A percentile compares a stretch with the other conserved stretches of the same genome.
These are phyloP conservation scores for Diachasma alloeum DNA, from an alignment of 1,140 invertebrate species.

Conservation along the genomic window DNA sequence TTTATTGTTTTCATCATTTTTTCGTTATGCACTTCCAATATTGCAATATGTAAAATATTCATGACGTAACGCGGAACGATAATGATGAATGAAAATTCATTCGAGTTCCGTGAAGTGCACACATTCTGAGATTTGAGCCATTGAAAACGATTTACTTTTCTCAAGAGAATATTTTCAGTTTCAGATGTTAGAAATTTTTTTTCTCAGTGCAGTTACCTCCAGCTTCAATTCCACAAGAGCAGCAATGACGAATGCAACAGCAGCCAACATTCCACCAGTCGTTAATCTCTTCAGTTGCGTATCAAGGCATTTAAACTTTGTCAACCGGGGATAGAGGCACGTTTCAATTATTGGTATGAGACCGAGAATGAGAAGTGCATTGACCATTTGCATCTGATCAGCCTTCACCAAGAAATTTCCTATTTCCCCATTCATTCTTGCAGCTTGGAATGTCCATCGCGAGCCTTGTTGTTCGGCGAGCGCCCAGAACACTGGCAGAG, in stretches of 20 bases:
- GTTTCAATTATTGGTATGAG: constrained; percentile 90
- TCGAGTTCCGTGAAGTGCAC: too few species aligned
- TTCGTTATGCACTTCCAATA: too few species aligned
- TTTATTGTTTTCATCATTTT: too few species aligned
- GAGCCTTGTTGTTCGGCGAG: constrained; percentile 90
- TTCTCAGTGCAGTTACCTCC: constrained; percentile 74
- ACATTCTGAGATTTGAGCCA: too few species aligned
- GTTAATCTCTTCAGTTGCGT: constrained; percentile 80
- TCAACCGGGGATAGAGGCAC: constrained; percentile 70
- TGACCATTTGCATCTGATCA: constrained; percentile 91
- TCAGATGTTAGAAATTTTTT: too few species aligned
- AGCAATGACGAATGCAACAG: constrained; percentile 86
- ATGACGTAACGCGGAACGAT: too few species aligned
- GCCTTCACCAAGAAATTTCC: constrained; percentile 77
- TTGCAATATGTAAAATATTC: too few species aligned
- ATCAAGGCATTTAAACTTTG: constrained; percentile 63
- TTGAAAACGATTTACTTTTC: too few species aligned
- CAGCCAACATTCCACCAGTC: constrained; percentile 84
- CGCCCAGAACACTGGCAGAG: constrained; percentile 90
- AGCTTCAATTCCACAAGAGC: constrained; percentile 83
- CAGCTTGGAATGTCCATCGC: constrained; percentile 94
- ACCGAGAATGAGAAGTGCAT: constrained; percentile 84
- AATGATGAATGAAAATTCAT: too few species aligned
- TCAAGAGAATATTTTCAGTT: too few species aligned
- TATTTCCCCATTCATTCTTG: constrained; percentile 84